Base-by-base conservation (phyloP, 1,140 invertebrate species). In the Ladona fulva region DNA sequence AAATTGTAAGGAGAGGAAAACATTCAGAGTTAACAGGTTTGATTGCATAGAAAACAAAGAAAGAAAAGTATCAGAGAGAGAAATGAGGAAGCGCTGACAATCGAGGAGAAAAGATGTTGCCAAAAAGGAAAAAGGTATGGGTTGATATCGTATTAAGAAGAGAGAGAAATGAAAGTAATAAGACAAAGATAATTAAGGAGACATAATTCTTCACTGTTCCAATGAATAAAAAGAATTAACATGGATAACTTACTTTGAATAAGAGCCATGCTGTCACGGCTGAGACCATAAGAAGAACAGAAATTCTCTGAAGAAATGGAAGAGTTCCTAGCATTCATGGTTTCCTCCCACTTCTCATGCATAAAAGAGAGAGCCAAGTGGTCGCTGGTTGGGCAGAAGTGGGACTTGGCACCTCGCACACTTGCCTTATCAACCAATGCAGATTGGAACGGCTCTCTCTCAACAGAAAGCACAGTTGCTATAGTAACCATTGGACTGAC, bases 311-410 rank as follows among this genome's bases (percentile, higher is more conserved):
- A 80, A 0, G 52, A 66, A 66, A 66, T 5, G 1, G 44, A 52
- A 11, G 52, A 12, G 74, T 81, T 80, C 1, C 83, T 82, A 19
- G 78, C 59, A 19, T 83, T 78, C 0, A 77, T 42, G 22, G 81
- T 10, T 12, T 77, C 52, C n/a, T 84, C 83, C 83, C 86, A 89
- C 75, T 88, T 82, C 19, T 84, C 79, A 76, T 85, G 86, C 16
- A 90, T 81, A 84, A 86, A 86, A 44, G 85, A 83, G 0, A 88
- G 42, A 1, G 88, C 85, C 0, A 86, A 78, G 80, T 90, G 88
- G 81, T 91, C 90, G 16, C 89, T 90, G 0, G 82, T 83, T 3
- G 84, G 77, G 79, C 86, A 87, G 81, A 83, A 88, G 12, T 83
- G 77, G n/a, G 82, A 74, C 81, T 90, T 90, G 1, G 86, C 81